Percentiles rank a stretch among this genome's conserved stretches.
These are phyloP conservation scores for Euleptes europaea DNA, from an alignment of 2,113 vertebrate species.

Conservation along the genomic window DNA sequence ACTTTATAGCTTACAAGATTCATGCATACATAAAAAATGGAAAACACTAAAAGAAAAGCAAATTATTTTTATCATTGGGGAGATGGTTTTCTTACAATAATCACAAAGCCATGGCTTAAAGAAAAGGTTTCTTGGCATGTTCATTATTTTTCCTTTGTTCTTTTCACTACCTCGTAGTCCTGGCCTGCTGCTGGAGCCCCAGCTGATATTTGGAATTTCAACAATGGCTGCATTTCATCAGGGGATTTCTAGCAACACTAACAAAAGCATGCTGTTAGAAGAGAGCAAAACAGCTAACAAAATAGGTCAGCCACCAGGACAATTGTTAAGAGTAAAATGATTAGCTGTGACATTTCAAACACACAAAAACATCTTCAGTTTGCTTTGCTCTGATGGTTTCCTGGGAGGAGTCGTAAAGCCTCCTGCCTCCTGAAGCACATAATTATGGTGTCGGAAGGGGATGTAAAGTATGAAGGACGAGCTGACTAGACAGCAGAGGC, in stretches of 20 bases:
- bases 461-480: not conserved
- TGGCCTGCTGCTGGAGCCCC: not conserved
- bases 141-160: not conserved
- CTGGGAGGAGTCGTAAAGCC: not conserved
- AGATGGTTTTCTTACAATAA: not conserved
- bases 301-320: not conserved
- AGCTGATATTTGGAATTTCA: not conserved
- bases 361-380: not conserved
- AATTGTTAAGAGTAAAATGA: not conserved
- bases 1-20: not conserved
- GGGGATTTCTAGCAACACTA: not conserved
- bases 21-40: not conserved
- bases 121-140: not conserved
- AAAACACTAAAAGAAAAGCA: conserved; percentile 6
- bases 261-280: not conserved
- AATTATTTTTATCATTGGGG: not conserved
- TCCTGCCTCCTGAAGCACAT: not conserved
- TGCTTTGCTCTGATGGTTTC: not conserved
- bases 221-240: not conserved
- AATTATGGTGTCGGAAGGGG: accelerated
- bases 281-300: not conserved
- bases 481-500: not conserved
- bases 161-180: not conserved
- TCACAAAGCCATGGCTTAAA: not conserved
- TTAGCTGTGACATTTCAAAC: not conserved